A percentile compares a stretch with the other conserved stretches of the same genome.
phyloP scores from a whole-genome alignment of 2,113 vertebrate species.

The Holacanthus passer region DNA sequence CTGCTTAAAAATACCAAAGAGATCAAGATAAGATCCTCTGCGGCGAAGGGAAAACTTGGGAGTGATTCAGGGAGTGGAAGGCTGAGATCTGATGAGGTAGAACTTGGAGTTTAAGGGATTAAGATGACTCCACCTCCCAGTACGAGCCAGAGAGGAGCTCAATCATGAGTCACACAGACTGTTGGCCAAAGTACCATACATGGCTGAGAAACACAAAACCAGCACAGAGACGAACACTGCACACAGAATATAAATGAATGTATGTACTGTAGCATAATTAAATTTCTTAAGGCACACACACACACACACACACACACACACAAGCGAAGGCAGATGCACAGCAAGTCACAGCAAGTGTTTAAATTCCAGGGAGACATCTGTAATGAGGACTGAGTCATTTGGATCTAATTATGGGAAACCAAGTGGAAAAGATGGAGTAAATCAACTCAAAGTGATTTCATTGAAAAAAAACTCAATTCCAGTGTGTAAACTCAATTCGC shows the following conservation, averaged over 20 bases:
- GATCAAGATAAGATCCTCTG: constrained; percentile 24
- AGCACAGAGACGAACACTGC: not conserved
- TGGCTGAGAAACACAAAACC: constrained; percentile 22
- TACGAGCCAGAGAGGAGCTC: constrained; percentile 25
- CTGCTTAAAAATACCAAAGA: constrained; percentile 17
- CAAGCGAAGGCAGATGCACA: constrained; percentile 24
- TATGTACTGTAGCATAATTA: constrained; percentile 34
- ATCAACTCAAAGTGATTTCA: constrained; percentile 72
- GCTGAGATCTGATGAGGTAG: constrained; percentile 36
- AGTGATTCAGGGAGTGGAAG: constrained; percentile 4
- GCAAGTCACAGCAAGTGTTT: constrained; percentile 55
- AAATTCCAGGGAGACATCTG: constrained; percentile 69
- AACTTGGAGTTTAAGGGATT: constrained; percentile 42
- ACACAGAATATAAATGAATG: constrained; percentile 23
- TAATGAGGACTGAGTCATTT: constrained; percentile 77
- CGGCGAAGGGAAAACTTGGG: not conserved
- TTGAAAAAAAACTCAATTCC: constrained; percentile 62
- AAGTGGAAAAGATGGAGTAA: constrained; percentile 70
- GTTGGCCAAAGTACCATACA: constrained; percentile 22
- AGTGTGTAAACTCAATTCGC: constrained; percentile 62
- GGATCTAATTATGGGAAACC: constrained; percentile 72
- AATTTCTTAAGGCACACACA: constrained; percentile 1
- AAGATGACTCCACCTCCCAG: constrained; percentile 29
- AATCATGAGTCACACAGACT: constrained; percentile 45
- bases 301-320: not conserved